Percentiles rank a stretch among this genome's conserved stretches.
phyloP scores from a whole-genome alignment of 2,113 vertebrate species.

The Galemys pyrenaicus region DNA sequence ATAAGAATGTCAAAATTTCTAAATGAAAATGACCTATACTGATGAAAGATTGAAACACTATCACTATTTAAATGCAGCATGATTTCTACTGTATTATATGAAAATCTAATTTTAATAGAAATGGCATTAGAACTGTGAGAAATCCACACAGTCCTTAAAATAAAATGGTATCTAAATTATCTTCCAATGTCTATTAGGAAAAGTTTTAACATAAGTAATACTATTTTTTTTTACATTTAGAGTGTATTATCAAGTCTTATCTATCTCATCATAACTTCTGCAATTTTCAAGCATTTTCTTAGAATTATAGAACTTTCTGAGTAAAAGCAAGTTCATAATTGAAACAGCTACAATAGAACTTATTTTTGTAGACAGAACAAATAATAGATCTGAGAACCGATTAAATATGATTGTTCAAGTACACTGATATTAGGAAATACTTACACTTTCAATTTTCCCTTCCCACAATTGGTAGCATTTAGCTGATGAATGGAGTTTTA shows the following conservation, averaged over 20 bases:
- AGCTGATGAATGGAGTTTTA: background rate
- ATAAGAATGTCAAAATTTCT: background rate
- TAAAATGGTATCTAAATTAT: conserved; percentile 27
- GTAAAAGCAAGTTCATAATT: background rate
- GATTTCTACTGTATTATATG: conserved; percentile 32
- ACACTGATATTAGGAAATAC: background rate
- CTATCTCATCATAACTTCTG: background rate
- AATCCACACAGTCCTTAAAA: background rate
- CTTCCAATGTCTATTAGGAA: conserved; percentile 4
- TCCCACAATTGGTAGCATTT: background rate
- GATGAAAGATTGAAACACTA: conserved; percentile 48
- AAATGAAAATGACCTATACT: conserved; percentile 27
- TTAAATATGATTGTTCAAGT: background rate
- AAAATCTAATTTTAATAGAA: conserved; percentile 50
- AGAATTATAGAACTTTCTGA: background rate
- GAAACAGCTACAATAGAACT: background rate
- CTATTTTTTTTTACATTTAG: background rate
- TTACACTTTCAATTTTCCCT: background rate
- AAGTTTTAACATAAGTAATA: background rate
- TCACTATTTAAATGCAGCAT: conserved; percentile 31
- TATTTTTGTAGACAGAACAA: background rate
- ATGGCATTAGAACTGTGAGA: background rate
- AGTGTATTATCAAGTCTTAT: background rate
- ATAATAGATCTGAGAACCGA: background rate
- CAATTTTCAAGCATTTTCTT: conserved; percentile 29